These are phyloP conservation scores for Plestiodon gilberti DNA, from an alignment of 2,113 vertebrate species.

Conservation along the genomic window DNA sequence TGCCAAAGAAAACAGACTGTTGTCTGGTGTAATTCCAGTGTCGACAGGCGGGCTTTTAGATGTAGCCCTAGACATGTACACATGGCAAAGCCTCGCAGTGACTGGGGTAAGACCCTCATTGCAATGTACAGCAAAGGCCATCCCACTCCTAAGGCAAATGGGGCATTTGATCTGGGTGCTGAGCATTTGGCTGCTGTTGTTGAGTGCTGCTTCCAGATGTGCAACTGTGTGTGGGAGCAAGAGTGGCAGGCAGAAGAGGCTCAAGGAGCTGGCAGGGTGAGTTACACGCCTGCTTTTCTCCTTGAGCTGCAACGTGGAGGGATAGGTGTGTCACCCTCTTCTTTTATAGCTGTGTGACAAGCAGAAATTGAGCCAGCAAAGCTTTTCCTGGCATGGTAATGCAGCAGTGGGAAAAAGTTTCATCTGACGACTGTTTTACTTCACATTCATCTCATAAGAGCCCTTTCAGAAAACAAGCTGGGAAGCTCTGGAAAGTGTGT, in stretches of 20 bases:
- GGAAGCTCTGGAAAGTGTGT: background rate
- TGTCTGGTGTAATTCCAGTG: background rate
- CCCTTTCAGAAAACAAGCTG: background rate
- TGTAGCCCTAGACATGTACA: background rate
- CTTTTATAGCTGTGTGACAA: background rate
- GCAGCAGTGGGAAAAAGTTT: background rate
- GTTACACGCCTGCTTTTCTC: background rate
- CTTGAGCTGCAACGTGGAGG: background rate
- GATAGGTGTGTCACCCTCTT: background rate
- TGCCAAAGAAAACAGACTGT: conserved; percentile 45
- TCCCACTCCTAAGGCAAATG: background rate
- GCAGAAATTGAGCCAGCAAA: background rate
- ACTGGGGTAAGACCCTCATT: background rate
- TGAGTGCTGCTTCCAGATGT: background rate
- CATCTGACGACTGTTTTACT: background rate
- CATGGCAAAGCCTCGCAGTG: background rate
- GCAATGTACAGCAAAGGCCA: background rate
- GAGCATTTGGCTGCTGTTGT: background rate
- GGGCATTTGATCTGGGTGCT: background rate
- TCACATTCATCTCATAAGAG: background rate
- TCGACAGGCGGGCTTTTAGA: background rate
- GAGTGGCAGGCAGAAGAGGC: background rate
- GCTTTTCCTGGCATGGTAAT: background rate
- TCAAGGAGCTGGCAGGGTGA: background rate
- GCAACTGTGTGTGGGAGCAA: background rate